Evolutionary conservation across 2,113 vertebrate species (phyloP), one percentile per base, ranked within the genome.

Genomic region (Gnathonemus longibarbis): DNA sequence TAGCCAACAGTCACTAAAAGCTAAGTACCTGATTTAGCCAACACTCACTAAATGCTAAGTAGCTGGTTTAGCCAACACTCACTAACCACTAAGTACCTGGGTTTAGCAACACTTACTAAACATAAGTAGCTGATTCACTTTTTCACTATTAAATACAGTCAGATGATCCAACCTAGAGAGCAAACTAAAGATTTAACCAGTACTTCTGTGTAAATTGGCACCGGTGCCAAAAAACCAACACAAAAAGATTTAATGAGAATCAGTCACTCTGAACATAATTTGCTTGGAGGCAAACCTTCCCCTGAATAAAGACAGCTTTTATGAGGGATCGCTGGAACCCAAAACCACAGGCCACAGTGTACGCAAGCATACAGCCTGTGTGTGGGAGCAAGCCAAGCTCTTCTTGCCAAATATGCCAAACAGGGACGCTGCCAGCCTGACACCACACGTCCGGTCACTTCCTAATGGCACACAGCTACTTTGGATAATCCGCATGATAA

Each of bases 281-380:
- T 83, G 66, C 48, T 80, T 46, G 17, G 39, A 53, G 35, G 17
- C 66, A 88, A 53, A 90, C 13, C 19, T 53, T 27, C n/a, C 45
- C 56, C 49, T 83, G 42, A 50, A 90, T 87, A 90, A 46, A 62
- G 31, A 45, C 19, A 31, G 70, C 21, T 66, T 89, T 89, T 89
- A 89, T 17, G 77, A 58, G 83, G 49, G 85, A 87, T 42, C 45
- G 58, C 8, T 84, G 42, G 58, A 49, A 66, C 58, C 45, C 83
- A 84, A 62, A 90, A 84, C 83, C 89, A 90, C 83, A 90, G 83
- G 52, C 46, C 56, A 87, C 89, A 66, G 45, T 56, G 50, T 53
- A 46, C 13, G 77, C 88, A 35, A 74, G 83, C 85, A 21, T 35
- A 53, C 85, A 53, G 66, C 48, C 27, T 42, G 31, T 24, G 88